Evolutionary conservation across 2,113 vertebrate species (phyloP).

Genomic region (Plotosus lineatus): DNA sequence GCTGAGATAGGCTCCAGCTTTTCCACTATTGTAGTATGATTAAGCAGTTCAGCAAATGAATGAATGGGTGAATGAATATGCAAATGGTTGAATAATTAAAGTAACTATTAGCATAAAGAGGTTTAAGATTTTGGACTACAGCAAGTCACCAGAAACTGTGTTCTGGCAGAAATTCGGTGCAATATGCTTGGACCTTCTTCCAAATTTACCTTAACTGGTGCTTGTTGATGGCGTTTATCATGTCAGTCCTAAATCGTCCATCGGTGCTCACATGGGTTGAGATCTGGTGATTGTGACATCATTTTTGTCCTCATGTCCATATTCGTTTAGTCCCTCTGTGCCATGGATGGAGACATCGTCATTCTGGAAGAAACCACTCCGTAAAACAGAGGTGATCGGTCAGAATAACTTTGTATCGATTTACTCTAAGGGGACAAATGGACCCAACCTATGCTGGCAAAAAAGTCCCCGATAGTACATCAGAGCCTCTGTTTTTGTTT

Average conservation of each 20-base stretch:
- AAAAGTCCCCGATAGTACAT: neutral
- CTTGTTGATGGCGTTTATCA: neutral
- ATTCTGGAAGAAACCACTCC: neutral
- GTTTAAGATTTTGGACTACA: neutral
- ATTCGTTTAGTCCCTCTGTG: neutral
- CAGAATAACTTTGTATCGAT: neutral
- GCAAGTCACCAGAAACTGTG: neutral
- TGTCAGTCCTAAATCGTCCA: neutral
- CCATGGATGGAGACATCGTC: neutral
- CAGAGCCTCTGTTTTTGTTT: neutral
- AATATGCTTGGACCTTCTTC: neutral
- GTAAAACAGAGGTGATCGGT: neutral
- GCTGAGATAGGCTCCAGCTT: too few relatives aligned
- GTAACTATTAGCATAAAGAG: neutral
- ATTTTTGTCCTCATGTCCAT: neutral
- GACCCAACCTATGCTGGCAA: neutral
- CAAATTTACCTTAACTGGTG: neutral
- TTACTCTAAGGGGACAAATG: neutral
- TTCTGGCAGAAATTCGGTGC: neutral
- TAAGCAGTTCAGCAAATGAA: slow-evolving; percentile 2
- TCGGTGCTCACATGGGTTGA: neutral
- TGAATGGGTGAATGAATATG: neutral
- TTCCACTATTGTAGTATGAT: too few relatives aligned
- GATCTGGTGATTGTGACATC: neutral
- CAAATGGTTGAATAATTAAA: neutral